These are phyloP conservation scores for Helicoverpa zea DNA, from an alignment of 1,140 invertebrate species.

Conservation along the genomic window DNA sequence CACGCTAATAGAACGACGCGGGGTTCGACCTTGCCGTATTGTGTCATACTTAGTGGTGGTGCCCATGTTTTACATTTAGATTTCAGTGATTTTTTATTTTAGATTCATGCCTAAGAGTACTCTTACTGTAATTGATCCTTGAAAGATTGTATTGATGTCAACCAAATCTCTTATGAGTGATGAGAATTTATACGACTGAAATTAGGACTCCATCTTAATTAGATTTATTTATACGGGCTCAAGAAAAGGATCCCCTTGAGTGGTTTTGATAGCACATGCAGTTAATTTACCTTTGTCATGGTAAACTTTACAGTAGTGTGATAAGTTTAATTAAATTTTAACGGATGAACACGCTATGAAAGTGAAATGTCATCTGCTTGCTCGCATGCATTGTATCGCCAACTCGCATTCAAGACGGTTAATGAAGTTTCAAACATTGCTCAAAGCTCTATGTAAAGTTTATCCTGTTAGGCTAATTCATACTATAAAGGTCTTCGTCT, in stretches of 20 bases:
- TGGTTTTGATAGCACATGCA: no score
- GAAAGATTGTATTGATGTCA: no score
- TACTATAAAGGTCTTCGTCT: neutral
- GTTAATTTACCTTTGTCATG: no score
- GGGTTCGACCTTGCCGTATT: slow-evolving; percentile 25
- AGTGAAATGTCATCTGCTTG: slow-evolving; percentile 3
- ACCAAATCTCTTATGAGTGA: no score
- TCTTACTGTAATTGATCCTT: no score
- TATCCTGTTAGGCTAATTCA: neutral
- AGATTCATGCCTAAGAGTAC: no score
- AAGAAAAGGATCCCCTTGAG: no score
- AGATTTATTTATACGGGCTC: no score
- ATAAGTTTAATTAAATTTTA: neutral
- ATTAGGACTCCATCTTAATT: no score
- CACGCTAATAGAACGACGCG: slow-evolving; percentile 3
- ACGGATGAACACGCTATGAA: neutral
- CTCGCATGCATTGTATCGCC: neutral
- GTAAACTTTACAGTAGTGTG: neutral
- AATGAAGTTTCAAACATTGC: neutral
- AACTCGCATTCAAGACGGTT: neutral
- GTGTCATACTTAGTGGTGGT: slow-evolving; percentile 2
- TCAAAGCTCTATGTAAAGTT: no score
- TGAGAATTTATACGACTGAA: no score
- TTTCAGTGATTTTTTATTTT: neutral
- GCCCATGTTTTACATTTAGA: neutral